These are phyloP conservation scores for Dysdera silvatica DNA, from an alignment of 1,140 invertebrate species.

Conservation along the genomic window DNA sequence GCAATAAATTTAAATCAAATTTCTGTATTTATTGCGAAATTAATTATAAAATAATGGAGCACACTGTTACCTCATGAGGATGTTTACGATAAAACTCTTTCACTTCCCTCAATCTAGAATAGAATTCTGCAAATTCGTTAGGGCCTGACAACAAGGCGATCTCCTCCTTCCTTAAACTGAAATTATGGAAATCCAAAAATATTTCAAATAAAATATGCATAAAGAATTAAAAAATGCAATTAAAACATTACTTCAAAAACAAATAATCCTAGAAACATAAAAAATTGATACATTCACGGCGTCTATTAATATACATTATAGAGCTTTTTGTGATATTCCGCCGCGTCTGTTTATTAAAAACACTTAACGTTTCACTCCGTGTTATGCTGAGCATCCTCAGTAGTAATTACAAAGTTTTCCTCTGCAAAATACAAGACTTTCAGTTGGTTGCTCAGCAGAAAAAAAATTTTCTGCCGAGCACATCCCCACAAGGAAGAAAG, in stretches of 20 bases:
- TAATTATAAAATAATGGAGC: too few species aligned
- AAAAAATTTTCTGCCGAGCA: too few species aligned
- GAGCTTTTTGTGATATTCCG: too few species aligned
- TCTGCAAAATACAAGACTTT: too few species aligned
- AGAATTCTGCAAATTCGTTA: constrained; percentile 98
- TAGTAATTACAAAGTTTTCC: too few species aligned
- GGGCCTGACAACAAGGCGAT: constrained; percentile 88
- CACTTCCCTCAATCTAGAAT: constrained; percentile 81
- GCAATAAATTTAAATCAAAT: constrained; percentile 35
- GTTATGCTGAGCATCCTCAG: too few species aligned
- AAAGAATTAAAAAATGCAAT: neutral
- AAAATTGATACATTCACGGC: neutral
- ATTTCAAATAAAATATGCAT: neutral
- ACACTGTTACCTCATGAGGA: constrained; percentile 73
- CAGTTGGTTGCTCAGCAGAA: too few species aligned
- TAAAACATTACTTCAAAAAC: neutral
- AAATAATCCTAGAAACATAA: neutral
- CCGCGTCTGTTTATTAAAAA: too few species aligned
- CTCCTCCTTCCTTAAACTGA: constrained; percentile 79
- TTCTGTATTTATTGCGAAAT: too few species aligned
- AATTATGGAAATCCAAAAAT: constrained; percentile 16
- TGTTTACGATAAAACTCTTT: constrained; percentile 94
- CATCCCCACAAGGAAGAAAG: constrained; percentile 14
- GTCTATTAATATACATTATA: too few species aligned
- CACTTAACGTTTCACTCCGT: too few species aligned